Percentiles rank a stretch among this genome's conserved stretches.
phyloP scores from a whole-genome alignment of 1,140 invertebrate genomes.

The Cardiocondyla obscurior region DNA sequence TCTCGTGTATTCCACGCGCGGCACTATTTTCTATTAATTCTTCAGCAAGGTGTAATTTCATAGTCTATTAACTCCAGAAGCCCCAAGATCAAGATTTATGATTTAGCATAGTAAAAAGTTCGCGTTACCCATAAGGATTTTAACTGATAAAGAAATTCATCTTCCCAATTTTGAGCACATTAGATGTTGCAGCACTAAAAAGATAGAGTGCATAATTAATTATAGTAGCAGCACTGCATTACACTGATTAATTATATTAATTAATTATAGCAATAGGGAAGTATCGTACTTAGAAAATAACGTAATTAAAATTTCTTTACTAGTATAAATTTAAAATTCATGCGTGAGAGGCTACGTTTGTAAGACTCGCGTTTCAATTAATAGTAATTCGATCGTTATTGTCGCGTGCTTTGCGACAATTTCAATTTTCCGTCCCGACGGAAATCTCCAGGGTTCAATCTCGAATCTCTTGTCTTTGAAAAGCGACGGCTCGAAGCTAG shows the following conservation, averaged over 20 bases:
- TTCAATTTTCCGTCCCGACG: not conserved
- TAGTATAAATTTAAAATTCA: not conserved
- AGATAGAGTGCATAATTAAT: not conserved
- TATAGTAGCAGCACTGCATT: not conserved
- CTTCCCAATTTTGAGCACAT: not conserved
- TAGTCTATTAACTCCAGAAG: not conserved
- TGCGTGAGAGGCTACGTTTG: not conserved
- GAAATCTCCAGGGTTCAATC: conserved; percentile 20
- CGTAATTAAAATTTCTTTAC: not conserved
- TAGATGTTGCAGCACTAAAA: not conserved
- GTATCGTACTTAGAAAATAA: not conserved
- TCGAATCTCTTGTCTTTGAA: not conserved
- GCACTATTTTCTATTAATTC: conserved; percentile 24
- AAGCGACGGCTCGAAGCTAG: not conserved
- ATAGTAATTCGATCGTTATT: conserved; percentile 10
- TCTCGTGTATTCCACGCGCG: not conserved
- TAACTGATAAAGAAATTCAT: not conserved
- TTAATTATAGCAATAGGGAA: not conserved
- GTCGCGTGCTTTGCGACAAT: not conserved
- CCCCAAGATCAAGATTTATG: not conserved
- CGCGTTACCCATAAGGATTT: not conserved
- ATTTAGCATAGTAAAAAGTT: conserved; percentile 10
- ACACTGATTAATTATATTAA: not conserved
- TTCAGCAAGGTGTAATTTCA: not conserved
- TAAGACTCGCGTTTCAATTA: not conserved